These are phyloP conservation scores for Lamellibrachia luymesi DNA, from an alignment of 1,140 invertebrate species.

Conservation along the genomic window DNA sequence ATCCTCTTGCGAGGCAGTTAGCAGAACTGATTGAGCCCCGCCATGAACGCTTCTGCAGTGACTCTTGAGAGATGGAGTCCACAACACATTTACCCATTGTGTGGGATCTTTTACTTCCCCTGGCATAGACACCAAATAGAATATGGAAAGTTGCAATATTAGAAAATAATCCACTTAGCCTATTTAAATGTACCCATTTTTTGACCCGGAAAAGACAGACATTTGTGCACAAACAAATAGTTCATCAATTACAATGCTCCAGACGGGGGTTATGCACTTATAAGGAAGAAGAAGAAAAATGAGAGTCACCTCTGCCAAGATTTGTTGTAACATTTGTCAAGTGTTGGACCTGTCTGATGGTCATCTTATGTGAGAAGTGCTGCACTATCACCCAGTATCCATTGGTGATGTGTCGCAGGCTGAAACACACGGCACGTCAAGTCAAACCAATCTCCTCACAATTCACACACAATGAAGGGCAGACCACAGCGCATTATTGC, in stretches of 20 bases:
- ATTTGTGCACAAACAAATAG: not conserved
- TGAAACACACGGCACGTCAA: constrained; percentile 23
- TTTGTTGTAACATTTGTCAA: constrained; percentile 46
- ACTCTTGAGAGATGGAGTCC: too few species aligned
- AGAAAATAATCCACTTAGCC: not conserved
- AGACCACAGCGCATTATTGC: not conserved
- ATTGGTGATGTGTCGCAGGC: constrained; percentile 45
- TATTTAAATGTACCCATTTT: not conserved
- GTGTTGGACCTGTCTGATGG: constrained; percentile 48
- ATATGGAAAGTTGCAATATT: not conserved
- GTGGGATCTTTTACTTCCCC: too few species aligned
- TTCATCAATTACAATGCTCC: not conserved
- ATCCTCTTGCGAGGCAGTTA: too few species aligned
- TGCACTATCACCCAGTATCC: constrained; percentile 64
- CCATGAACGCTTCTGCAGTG: too few species aligned
- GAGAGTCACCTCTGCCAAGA: constrained; percentile 44
- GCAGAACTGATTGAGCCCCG: too few species aligned
- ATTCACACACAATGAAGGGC: not conserved
- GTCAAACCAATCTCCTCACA: not conserved
- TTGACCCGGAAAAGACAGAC: not conserved
- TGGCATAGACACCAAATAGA: too few species aligned
- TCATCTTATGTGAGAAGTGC: constrained; percentile 62
- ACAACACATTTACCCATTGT: too few species aligned
- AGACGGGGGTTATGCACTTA: not conserved
- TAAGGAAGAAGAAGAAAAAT: too few species aligned